Evolutionary conservation across 2,113 vertebrate species (phyloP).

Genomic region (Bombycilla garrulus): DNA sequence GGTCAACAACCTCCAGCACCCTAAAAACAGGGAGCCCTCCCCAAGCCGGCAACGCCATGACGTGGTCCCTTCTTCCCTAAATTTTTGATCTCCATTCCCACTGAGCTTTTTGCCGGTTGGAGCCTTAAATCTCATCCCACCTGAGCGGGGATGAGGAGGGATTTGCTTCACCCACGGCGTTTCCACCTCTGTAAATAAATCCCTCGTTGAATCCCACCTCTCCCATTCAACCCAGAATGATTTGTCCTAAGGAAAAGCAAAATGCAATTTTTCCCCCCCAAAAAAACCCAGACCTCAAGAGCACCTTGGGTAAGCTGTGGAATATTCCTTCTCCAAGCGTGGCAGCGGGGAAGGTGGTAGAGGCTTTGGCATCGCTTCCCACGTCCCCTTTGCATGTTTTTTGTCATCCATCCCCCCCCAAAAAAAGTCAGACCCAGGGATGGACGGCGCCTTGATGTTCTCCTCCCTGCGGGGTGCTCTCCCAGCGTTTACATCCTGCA

Average conservation of each 20-base stretch:
- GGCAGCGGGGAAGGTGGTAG: not conserved
- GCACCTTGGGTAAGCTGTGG: constrained; percentile 11
- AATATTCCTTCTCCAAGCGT: not conserved
- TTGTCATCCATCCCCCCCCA: not conserved
- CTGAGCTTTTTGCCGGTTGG: constrained; percentile 26
- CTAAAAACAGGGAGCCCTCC: not conserved
- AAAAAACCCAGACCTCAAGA: constrained; percentile 35
- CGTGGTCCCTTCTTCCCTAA: not conserved
- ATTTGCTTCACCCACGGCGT: not conserved
- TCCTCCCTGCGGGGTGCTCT: not conserved
- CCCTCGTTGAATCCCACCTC: not conserved
- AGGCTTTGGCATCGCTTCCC: not conserved
- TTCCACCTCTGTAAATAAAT: constrained; percentile 8
- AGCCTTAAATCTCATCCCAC: constrained; percentile 34
- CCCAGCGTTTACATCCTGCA: not conserved
- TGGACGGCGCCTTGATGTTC: rapidly evolving
- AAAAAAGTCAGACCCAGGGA: not conserved
- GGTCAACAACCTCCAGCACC: not conserved
- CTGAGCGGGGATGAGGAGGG: not conserved
- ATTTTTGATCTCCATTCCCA: not conserved
- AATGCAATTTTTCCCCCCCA: not conserved
- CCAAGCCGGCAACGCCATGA: not conserved
- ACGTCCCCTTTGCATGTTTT: not conserved
- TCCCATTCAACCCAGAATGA: rapidly evolving
- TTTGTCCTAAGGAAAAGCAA: not conserved